Conservation (phyloP, 2,797 vertebrate genomes). For the Podarcis siculus region DNA sequence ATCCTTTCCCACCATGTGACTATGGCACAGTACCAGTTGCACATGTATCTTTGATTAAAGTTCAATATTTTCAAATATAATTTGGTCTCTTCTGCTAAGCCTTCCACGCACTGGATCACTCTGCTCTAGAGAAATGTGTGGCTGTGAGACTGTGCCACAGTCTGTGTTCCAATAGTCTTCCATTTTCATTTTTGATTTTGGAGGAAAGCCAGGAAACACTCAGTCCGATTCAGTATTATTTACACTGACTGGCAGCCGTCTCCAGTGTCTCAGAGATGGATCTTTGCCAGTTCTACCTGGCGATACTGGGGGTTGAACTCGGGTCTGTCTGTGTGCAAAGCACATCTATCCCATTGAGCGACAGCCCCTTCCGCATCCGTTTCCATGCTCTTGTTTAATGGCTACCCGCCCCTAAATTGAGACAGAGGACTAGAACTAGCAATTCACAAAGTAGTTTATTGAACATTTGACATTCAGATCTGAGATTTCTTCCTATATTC, state of each 20-base stretch:
- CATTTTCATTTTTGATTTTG: neutral
- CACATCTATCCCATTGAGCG: no score
- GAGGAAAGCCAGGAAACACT: neutral
- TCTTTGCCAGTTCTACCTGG: no score
- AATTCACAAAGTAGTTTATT: constrained; percentile 64
- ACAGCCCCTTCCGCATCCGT: no score
- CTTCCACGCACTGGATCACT: no score
- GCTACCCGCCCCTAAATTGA: neutral
- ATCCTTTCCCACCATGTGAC: neutral
- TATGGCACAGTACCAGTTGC: neutral
- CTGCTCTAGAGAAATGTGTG: neutral
- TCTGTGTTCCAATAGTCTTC: neutral
- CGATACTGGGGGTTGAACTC: no score
- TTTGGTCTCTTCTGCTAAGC: neutral
- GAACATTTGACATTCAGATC: constrained; percentile 45
- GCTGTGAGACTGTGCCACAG: no score
- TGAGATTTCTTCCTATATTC: constrained; percentile 19
- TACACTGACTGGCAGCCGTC: no score
- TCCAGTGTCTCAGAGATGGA: no score
- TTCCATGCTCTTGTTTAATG: neutral
- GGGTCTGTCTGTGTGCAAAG: no score
- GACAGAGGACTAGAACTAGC: neutral
- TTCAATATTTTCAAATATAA: neutral
- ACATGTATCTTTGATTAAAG: neutral
- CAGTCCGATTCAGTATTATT: no score